These are phyloP conservation scores for Nycticorax nycticorax DNA, from an alignment of 2,113 vertebrate genomes.

Conservation along the genomic window DNA sequence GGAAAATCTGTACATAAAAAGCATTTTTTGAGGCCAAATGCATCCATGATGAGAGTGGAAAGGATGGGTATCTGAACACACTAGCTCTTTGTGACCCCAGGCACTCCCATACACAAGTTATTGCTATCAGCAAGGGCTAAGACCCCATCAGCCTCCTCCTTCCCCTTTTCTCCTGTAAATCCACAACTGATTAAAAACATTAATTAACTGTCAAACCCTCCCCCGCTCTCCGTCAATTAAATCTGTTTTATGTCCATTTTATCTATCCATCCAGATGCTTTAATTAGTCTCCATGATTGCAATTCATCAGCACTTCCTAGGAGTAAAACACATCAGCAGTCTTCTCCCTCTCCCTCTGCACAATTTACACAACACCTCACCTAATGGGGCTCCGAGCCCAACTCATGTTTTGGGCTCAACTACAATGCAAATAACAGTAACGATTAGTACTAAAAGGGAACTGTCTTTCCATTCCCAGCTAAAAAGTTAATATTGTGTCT, in stretches of 20 bases:
- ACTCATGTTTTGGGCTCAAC: background rate
- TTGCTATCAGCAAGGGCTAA: slow-evolving; percentile 7
- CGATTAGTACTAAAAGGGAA: background rate
- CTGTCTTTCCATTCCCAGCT: background rate
- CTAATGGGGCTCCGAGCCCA: background rate
- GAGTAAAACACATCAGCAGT: slow-evolving; percentile 34
- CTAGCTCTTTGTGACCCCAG: background rate
- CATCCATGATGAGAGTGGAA: background rate
- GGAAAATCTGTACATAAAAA: background rate
- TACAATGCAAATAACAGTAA: slow-evolving; percentile 1
- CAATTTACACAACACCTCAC: background rate
- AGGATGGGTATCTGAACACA: background rate
- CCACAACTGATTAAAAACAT: slow-evolving; percentile 60
- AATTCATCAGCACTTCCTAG: slow-evolving; percentile 48
- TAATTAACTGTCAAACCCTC: slow-evolving; percentile 64
- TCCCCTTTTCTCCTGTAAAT: slow-evolving; percentile 56
- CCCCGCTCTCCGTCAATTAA: slow-evolving; percentile 41
- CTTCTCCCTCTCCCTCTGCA: background rate
- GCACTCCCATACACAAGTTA: background rate
- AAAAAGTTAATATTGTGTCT: background rate
- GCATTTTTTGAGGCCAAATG: background rate
- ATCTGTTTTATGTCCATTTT: slow-evolving; percentile 70
- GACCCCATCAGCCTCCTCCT: slow-evolving; percentile 19
- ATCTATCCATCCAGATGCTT: slow-evolving; percentile 67
- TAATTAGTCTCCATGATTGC: slow-evolving; percentile 61